Evolutionary conservation across 2,888 invertebrate genomes (phyloP).

Genomic region (Rutpela maculata): DNA sequence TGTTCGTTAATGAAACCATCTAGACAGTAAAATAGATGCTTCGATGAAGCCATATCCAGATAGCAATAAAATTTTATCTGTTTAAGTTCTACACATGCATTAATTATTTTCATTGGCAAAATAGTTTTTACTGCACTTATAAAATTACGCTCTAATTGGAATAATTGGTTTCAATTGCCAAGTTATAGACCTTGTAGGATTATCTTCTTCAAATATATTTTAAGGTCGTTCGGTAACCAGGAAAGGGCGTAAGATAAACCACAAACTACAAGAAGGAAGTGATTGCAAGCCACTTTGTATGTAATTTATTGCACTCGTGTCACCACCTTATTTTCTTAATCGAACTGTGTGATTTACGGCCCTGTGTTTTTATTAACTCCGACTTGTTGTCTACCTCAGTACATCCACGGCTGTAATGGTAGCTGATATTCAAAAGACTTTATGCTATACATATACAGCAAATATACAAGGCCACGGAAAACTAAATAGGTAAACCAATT

Average conservation of each 20-base stretch:
- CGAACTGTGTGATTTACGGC: constrained; percentile 54
- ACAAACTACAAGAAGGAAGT: constrained; percentile 46
- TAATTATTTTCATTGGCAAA: neutral
- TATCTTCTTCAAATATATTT: constrained; percentile 11
- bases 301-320: constrained; percentile 57
- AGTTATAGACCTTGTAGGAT: constrained; percentile 7
- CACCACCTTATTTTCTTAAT: constrained; percentile 60
- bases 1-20: neutral
- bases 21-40: neutral
- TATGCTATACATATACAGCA: too few relatives aligned
- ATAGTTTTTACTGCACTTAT: constrained; percentile 3
- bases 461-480: too few relatives aligned
- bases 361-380: constrained; percentile 51
- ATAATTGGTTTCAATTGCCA: constrained; percentile 23
- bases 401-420: constrained; percentile 11
- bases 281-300: constrained; percentile 50
- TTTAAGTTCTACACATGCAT: neutral
- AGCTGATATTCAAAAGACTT: neutral
- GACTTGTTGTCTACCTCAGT: constrained; percentile 39
- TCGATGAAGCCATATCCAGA: neutral
- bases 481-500: too few relatives aligned
- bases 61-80: constrained; percentile 6
- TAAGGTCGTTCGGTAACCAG: constrained; percentile 35
- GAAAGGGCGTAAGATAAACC: constrained; percentile 39
- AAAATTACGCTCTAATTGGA: constrained; percentile 7